Conservation (phyloP, 2,888 invertebrate genomes). For the Philereme vetulata region DNA sequence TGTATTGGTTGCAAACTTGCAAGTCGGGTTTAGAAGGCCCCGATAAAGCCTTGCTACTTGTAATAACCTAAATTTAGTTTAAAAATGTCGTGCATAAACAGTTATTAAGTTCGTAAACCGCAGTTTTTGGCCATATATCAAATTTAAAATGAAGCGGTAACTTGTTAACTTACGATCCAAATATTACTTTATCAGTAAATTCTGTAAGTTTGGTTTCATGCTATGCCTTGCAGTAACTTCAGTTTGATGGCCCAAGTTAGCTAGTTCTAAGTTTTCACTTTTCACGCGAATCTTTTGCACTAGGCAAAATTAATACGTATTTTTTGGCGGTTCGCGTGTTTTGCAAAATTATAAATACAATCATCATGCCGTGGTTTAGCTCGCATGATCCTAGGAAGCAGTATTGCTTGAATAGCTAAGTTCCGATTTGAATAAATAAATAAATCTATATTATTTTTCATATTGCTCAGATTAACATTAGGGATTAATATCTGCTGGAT, state of each 20-base stretch:
- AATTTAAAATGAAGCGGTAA: background rate
- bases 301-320: background rate
- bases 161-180: background rate
- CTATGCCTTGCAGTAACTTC: slow-evolving; percentile 10
- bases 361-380: background rate
- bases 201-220: slow-evolving; percentile 1
- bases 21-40: no score
- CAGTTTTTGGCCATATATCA: slow-evolving; percentile 15
- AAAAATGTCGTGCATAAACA: background rate
- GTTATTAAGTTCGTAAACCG: slow-evolving; percentile 1
- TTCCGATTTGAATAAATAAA: no score
- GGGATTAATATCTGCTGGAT: no score
- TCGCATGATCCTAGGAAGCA: no score
- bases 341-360: background rate
- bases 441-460: no score
- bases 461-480: no score
- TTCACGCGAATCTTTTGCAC: slow-evolving; percentile 15
- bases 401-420: no score
- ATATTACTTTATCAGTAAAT: background rate
- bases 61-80: no score
- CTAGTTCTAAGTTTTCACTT: slow-evolving; percentile 14
- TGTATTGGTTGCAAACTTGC: no score
- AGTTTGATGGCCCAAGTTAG: slow-evolving; percentile 12
- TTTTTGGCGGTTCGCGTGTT: background rate
- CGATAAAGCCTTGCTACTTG: no score